Percentiles rank a stretch among this genome's conserved stretches.
phyloP scores from a whole-genome alignment of 2,113 vertebrate genomes.

The Tyto alba region DNA sequence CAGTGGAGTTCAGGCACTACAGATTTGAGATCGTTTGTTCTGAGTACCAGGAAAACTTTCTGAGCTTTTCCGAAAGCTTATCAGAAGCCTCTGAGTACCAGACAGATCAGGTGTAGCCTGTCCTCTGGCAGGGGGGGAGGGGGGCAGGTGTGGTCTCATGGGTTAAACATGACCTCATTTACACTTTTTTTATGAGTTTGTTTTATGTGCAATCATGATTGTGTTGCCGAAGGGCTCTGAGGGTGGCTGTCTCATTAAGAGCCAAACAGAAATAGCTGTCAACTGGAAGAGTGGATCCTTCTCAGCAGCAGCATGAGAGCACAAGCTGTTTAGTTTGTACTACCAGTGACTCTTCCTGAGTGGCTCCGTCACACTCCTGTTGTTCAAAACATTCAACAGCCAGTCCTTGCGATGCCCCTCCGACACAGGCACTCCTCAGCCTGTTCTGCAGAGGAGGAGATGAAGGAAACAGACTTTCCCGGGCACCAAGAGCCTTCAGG shows the following conservation, averaged over 20 bases:
- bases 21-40: conserved; percentile 79
- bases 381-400: background rate
- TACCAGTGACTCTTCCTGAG: background rate
- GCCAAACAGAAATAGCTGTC: background rate
- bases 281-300: background rate
- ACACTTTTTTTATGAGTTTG: conserved; percentile 11
- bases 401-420: background rate
- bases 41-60: conserved; percentile 75
- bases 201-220: conserved; percentile 2
- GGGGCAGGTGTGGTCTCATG: conserved; percentile 6
- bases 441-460: background rate
- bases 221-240: conserved; percentile 9
- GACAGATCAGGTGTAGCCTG: conserved; percentile 77
- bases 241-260: background rate
- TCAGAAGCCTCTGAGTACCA: conserved; percentile 77
- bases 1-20: conserved; percentile 88
- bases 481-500: background rate
- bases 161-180: conserved; percentile 35
- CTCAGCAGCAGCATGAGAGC: background rate
- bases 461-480: background rate
- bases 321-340: background rate
- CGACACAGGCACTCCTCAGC: background rate
- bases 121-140: background rate
- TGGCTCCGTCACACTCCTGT: background rate
- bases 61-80: conserved; percentile 74